Evolutionary conservation across 2,888 invertebrate species (phyloP).

Genomic region (Drosophila buzzatii): DNA sequence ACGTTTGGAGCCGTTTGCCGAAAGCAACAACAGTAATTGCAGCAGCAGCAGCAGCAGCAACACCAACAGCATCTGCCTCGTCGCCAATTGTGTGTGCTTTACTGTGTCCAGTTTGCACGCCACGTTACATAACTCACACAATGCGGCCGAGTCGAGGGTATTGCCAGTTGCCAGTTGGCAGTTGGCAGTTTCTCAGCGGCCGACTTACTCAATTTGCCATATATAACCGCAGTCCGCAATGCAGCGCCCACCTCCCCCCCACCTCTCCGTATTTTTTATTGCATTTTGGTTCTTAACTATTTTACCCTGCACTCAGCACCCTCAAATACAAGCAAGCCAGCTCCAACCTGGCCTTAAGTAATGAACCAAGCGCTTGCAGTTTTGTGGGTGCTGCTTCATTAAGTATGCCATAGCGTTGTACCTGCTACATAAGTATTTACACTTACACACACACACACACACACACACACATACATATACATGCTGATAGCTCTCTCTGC

Average conservation of each 20-base stretch:
- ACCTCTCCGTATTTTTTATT: slow-evolving; percentile 11
- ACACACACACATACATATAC: slow-evolving; percentile 7
- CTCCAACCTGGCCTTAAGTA: slow-evolving; percentile 51
- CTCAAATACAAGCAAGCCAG: background rate
- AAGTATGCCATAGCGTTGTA: slow-evolving; percentile 69
- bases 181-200: slow-evolving; percentile 72
- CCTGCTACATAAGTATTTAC: slow-evolving; percentile 50
- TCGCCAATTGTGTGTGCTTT: slow-evolving; percentile 62
- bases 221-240: slow-evolving; percentile 63
- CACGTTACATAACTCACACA: slow-evolving; percentile 79
- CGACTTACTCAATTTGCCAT: slow-evolving; percentile 81
- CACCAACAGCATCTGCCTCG: background rate
- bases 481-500: slow-evolving; percentile 31
- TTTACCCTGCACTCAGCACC: slow-evolving; percentile 33
- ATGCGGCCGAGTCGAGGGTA: slow-evolving; percentile 71
- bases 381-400: slow-evolving; percentile 81
- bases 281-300: slow-evolving; percentile 70
- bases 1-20: slow-evolving; percentile 60
- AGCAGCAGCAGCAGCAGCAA: background rate
- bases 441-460: slow-evolving; percentile 23
- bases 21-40: slow-evolving; percentile 6
- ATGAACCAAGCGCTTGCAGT: slow-evolving; percentile 77
- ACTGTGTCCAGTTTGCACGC: slow-evolving; percentile 47
- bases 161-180: slow-evolving; percentile 58
- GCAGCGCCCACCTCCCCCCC: slow-evolving; percentile 31